Conservation (phyloP, 2,888 invertebrate species). For the Dryadula phaetusa region DNA sequence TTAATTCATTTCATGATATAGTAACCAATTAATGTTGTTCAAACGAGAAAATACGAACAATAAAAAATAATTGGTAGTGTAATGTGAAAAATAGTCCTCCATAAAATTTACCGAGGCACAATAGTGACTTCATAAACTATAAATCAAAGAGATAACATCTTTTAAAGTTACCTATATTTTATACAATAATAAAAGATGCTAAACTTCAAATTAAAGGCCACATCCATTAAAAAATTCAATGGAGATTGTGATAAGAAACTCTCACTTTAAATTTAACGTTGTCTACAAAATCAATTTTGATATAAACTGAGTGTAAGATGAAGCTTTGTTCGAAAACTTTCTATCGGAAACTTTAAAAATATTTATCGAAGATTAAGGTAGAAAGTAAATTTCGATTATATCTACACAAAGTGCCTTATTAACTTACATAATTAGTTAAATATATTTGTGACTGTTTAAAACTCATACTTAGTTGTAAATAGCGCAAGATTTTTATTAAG, state of each 20-base stretch:
- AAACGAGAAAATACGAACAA: background rate
- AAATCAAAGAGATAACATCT: slow-evolving; percentile 25
- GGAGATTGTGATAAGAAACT: slow-evolving; percentile 29
- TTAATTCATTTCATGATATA: no score
- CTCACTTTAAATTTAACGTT: slow-evolving; percentile 26
- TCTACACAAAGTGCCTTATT: background rate
- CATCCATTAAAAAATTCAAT: slow-evolving; percentile 29
- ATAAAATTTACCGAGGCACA: background rate
- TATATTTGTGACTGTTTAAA: background rate
- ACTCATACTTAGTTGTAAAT: background rate
- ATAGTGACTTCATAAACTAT: background rate
- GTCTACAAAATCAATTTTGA: slow-evolving; percentile 28
- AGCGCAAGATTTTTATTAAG: slow-evolving; percentile 10
- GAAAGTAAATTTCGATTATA: slow-evolving; percentile 63
- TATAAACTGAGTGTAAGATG: slow-evolving; percentile 18
- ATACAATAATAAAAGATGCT: slow-evolving; percentile 32
- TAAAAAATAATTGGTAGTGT: background rate
- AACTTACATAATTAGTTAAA: background rate
- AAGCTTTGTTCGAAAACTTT: slow-evolving; percentile 19
- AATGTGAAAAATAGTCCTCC: background rate
- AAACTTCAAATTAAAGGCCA: slow-evolving; percentile 35
- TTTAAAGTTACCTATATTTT: background rate
- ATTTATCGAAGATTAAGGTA: slow-evolving; percentile 59
- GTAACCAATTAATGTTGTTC: background rate
- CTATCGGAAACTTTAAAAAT: slow-evolving; percentile 62